Percentiles rank a stretch among this genome's conserved stretches.
phyloP scores from a whole-genome alignment of 2,113 vertebrate species.

The Heloderma charlesbogerti region DNA sequence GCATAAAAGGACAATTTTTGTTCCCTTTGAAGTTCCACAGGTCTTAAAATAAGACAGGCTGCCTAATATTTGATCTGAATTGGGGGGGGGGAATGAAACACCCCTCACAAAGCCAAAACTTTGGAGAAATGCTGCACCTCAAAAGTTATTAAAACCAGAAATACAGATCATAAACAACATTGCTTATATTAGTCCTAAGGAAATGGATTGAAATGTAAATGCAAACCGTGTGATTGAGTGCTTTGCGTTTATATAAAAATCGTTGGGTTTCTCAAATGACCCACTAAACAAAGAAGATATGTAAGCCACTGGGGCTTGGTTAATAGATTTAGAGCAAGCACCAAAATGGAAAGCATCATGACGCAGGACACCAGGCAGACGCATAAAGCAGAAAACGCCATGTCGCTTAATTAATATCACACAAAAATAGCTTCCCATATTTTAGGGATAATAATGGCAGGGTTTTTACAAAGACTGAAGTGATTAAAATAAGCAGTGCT shows the following conservation, averaged over 20 bases:
- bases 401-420: constrained; percentile 68
- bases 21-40: background rate
- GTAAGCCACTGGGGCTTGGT: constrained; percentile 45
- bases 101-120: background rate
- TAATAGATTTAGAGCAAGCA: constrained; percentile 51
- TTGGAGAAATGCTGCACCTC: background rate
- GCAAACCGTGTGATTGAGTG: constrained; percentile 10
- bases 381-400: constrained; percentile 44
- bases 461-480: constrained; percentile 49
- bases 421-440: constrained; percentile 58
- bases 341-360: constrained; percentile 34
- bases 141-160: constrained; percentile 5
- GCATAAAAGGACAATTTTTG: background rate
- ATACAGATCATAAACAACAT: background rate
- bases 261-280: constrained; percentile 58
- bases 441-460: constrained; percentile 54
- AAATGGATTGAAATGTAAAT: background rate
- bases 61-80: constrained; percentile 2
- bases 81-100: constrained; percentile 9
- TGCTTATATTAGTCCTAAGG: background rate
- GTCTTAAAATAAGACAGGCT: background rate
- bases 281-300: constrained; percentile 63
- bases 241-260: constrained; percentile 46
- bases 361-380: constrained; percentile 39
- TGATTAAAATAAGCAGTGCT: constrained; percentile 52